Evolutionary conservation across 2,888 invertebrate genomes (phyloP), one percentile per base, ranked within the genome.

Genomic region (Drosophila silvestris): DNA sequence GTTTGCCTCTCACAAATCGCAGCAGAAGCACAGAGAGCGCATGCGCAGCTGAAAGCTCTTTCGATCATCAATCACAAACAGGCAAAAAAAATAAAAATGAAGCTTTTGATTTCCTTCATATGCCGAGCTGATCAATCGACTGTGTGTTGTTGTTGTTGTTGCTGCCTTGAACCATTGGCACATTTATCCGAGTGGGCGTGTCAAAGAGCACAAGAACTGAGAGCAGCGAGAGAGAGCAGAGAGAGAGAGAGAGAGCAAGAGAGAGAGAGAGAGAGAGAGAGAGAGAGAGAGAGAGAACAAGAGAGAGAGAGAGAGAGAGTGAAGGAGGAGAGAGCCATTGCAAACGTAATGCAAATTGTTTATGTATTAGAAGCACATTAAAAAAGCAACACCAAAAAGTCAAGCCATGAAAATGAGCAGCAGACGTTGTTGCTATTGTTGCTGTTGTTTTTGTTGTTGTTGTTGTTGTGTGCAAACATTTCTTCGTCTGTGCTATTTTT

Each of bases 401-500:
- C 64, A 62, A 61, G 47, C 22, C 51, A 71, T 51, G 57, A 69
- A 76, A 79, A 69, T 62, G n/a, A 71, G 69, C 65, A 68, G 58
- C 67, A 70, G 60, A 64, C 50, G 44, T 26, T 26, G 28, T 47
- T 47, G 28, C 16, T 62, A 39, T 39, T 44, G 44, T 22, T 70
- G 68, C 56, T 77, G 58, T 69, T 75, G 69, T 26, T 26, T 26
- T 26, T 26, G 26, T 26, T 26, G 26, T 69, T 70, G 71, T 56
- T 78, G 58, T 69, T 75, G 67, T 72, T 70, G 72, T 83, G 74
- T 80, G 89, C 90, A 85, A 89, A 87, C 88, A 87, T 88, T 85
- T 90, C 80, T 85, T 77, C 83, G 85, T 74, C 88, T 88, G 90
- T 75, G 81, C 90, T 90, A 86, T 86, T 86, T 89, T 82, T 88